These are phyloP conservation scores for Sebastes goodei DNA, from an alignment of 2,797 vertebrate genomes.

Conservation along the genomic window DNA sequence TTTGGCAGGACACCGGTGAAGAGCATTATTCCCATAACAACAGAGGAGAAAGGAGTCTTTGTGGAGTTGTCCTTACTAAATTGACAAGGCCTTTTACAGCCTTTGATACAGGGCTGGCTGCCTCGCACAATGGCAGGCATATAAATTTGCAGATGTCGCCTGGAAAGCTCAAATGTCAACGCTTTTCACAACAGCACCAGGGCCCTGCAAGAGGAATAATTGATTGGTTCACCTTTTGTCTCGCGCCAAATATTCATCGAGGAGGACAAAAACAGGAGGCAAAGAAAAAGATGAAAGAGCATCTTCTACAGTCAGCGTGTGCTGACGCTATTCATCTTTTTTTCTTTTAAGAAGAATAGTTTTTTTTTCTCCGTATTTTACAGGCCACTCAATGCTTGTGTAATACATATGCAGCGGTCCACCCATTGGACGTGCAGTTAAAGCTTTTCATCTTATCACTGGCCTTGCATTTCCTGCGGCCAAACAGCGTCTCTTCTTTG, in stretches of 20 bases:
- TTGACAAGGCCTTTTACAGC: conserved; percentile 97
- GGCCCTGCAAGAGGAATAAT: conserved; percentile 93
- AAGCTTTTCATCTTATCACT: not conserved
- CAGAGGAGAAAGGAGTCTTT: conserved; percentile 88
- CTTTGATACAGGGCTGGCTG: conserved; percentile 92
- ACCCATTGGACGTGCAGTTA: not conserved
- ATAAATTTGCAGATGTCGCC: conserved; percentile 98
- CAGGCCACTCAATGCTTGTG: not conserved
- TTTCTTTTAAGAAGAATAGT: not conserved
- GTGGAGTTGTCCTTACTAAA: conserved; percentile 93
- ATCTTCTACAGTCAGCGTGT: conserved; percentile 80
- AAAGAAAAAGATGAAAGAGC: conserved; percentile 78
- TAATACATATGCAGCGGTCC: not conserved
- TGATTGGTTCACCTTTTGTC: conserved; percentile 94
- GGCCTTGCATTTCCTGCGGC: not conserved
- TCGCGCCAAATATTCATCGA: conserved; percentile 95
- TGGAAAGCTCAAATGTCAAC: conserved; percentile 98
- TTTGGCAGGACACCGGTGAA: conserved; percentile 61
- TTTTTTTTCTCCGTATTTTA: not conserved
- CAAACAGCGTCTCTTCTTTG: not conserved
- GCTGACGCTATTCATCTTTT: not conserved
- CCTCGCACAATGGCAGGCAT: conserved; percentile 95
- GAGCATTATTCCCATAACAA: conserved; percentile 69
- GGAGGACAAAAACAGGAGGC: conserved; percentile 82
- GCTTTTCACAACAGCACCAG: conserved; percentile 92